These are phyloP conservation scores for Poeciliopsis occidentalis DNA, from an alignment of 2,113 vertebrate species.

Conservation along the genomic window DNA sequence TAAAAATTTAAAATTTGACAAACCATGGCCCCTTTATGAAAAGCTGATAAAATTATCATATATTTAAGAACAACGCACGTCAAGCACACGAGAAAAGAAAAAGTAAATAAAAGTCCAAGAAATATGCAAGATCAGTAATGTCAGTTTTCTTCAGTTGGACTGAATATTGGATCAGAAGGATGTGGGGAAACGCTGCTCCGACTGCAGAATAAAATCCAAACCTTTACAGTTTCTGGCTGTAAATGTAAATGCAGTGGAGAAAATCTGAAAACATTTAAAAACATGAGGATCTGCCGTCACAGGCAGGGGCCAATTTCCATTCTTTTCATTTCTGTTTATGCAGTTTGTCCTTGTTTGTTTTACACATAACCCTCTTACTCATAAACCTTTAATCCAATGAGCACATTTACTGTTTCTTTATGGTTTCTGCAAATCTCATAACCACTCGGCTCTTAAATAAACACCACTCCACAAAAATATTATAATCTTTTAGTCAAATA, in stretches of 20 bases:
- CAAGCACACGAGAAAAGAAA: too few relatives aligned
- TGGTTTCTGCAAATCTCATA: slow-evolving; percentile 18
- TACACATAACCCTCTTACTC: slow-evolving; percentile 20
- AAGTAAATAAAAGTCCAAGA: too few relatives aligned
- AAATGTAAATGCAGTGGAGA: slow-evolving; percentile 37
- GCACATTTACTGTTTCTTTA: slow-evolving; percentile 17
- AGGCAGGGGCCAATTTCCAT: slow-evolving; percentile 9
- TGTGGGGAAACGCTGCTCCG: slow-evolving; percentile 14
- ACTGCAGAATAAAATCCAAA: slow-evolving; percentile 33
- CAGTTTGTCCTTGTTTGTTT: slow-evolving; percentile 21
- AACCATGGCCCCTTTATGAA: too few relatives aligned
- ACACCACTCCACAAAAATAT: slow-evolving; percentile 11
- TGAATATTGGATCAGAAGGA: background rate
- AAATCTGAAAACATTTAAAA: slow-evolving; percentile 1
- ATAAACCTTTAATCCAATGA: slow-evolving; percentile 41
- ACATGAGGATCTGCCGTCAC: slow-evolving; percentile 3
- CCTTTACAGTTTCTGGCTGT: slow-evolving; percentile 22
- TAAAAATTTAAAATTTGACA: too few relatives aligned
- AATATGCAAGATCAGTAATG: too few relatives aligned
- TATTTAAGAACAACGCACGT: too few relatives aligned
- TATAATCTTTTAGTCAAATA: slow-evolving; percentile 2
- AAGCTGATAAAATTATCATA: too few relatives aligned
- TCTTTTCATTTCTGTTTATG: slow-evolving; percentile 16
- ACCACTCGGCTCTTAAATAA: slow-evolving; percentile 6
- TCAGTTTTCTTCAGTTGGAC: too few relatives aligned